Base-by-base conservation (phyloP, 2,888 invertebrate species). In the Clanis bilineata region DNA sequence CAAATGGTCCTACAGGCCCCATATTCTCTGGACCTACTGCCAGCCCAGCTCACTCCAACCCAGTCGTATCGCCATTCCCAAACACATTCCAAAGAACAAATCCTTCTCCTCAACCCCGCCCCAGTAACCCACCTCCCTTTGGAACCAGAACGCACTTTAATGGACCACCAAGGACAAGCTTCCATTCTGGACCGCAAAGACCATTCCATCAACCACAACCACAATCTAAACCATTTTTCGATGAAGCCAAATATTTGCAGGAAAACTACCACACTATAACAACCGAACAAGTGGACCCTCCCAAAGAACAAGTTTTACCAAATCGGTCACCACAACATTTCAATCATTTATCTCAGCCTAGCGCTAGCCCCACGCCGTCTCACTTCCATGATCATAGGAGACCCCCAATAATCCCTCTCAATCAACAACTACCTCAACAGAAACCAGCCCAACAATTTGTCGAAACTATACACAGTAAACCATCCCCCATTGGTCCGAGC, bases 241-340 rank as follows among this genome's bases (percentile, higher is more conserved):
- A 93, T 60, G 93, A 92, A 73, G 82, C 91, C 1, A 93, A 93
- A 77, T 92, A 93, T 68, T 79, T 93, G 58, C 92, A 93, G 76
- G 92, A 93, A 72, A 93, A 93, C 66, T 93, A 93, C 65, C 93
- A 93, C 61, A 93, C 93, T 2, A 92, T 93, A 56, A 92, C 92
- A 22, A 89, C 88, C 3, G 92, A 93, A 62, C 89, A 93, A 79
- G 80, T 88, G 15, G 89, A 92, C 41, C 79, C 86, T 41, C 79
- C 87, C 22, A 90, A 92, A 71, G 86, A 90, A n/a, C 92, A 90
- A 70, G 65, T 77, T 32, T 63, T 83, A 28, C 89, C 88, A 43
- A 83, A 71, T 43, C 85, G 88, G 66, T 86, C 83, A 44, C 70
- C 81, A 43, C 87, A 86, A 66, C 81, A 76, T 47, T 88, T 91